Evolutionary conservation across 2,888 invertebrate genomes (phyloP).

Genomic region (Pyralis farinalis): DNA sequence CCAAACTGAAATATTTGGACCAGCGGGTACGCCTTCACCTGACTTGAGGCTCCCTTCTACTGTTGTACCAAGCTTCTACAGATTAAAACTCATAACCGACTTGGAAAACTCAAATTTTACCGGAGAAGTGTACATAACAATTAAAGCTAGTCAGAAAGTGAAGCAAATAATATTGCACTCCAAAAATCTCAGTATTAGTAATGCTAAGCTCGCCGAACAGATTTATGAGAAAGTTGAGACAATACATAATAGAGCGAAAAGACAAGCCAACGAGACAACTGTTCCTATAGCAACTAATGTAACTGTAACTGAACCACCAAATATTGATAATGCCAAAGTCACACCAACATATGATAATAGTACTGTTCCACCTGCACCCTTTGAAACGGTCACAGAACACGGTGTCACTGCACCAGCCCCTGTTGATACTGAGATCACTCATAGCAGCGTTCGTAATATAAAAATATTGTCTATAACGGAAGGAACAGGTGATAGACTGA

Average conservation of each 20-base stretch:
- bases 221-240: conserved; percentile 62
- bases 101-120: conserved; percentile 63
- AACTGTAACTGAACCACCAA: conserved; percentile 4
- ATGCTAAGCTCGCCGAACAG: conserved; percentile 66
- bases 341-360: conserved; percentile 5
- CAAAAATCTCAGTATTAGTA: conserved; percentile 61
- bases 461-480: conserved; percentile 48
- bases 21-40: conserved; percentile 36
- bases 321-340: conserved; percentile 12
- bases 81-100: conserved; percentile 76
- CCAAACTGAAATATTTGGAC: conserved; percentile 62
- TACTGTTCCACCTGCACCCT: conserved; percentile 17
- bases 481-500: conserved; percentile 55
- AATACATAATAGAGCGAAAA: conserved; percentile 34
- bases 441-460: conserved; percentile 56
- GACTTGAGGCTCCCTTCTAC: conserved; percentile 66
- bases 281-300: conserved; percentile 13
- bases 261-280: conserved; percentile 28
- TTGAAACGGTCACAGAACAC: conserved; percentile 10
- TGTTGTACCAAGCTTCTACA: conserved; percentile 79
- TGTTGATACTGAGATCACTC: conserved; percentile 55
- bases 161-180: conserved; percentile 75
- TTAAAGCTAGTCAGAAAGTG: conserved; percentile 54
- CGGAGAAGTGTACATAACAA: conserved; percentile 70
- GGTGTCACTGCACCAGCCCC: conserved; percentile 13